These are phyloP conservation scores for Alectura lathami DNA, from an alignment of 2,113 vertebrate species.

Conservation along the genomic window DNA sequence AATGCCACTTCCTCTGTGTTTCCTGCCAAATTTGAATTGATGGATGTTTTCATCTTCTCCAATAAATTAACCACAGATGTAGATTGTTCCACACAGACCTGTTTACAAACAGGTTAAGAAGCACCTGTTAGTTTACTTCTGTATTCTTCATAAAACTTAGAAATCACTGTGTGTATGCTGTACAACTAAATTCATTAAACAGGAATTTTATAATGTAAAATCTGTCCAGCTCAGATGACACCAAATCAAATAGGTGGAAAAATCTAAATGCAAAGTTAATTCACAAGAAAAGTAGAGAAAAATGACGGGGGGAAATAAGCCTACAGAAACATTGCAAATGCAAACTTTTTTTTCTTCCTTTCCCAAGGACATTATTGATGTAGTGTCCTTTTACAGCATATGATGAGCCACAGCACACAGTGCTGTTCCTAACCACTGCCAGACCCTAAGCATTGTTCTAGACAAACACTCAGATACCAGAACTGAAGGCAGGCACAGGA, in stretches of 20 bases:
- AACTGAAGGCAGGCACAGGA: not conserved
- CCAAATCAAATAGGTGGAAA: not conserved
- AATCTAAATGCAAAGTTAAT: slow-evolving; percentile 1
- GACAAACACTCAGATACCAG: not conserved
- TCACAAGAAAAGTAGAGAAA: not conserved
- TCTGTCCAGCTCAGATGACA: not conserved
- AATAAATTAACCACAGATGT: not conserved
- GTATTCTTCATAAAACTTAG: not conserved
- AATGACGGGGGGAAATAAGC: not conserved
- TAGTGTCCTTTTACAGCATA: not conserved
- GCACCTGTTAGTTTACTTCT: slow-evolving; percentile 6
- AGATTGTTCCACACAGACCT: not conserved
- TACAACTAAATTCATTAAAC: not conserved
- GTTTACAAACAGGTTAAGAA: slow-evolving; percentile 2
- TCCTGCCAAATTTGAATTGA: not conserved
- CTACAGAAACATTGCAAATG: not conserved
- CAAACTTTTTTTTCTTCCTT: not conserved
- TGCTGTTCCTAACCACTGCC: not conserved
- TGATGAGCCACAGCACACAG: not conserved
- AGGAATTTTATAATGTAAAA: not conserved
- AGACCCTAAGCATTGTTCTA: not conserved
- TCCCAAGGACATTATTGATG: not conserved
- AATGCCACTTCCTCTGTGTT: not conserved
- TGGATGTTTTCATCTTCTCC: not conserved
- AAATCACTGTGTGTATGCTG: not conserved